A percentile compares a stretch with the other conserved stretches of the same genome.
phyloP scores from a whole-genome alignment of 2,113 vertebrate species.

The Odontesthes bonariensis region DNA sequence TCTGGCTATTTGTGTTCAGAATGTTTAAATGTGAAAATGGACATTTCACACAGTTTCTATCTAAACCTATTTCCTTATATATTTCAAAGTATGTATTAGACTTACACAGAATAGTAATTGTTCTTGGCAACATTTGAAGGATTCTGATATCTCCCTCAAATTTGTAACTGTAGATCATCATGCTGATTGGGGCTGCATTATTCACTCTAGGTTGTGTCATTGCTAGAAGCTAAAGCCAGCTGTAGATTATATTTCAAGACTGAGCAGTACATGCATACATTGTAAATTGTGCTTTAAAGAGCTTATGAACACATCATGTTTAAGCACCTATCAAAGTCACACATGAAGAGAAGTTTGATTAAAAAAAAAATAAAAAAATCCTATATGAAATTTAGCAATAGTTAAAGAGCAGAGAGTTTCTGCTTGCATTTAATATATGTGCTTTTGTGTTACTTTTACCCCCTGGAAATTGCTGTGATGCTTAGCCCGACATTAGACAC shows the following conservation, averaged over 20 bases:
- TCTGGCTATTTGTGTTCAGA: conserved; percentile 5
- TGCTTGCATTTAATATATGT: conserved; percentile 29
- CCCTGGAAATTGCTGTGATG: conserved; percentile 45
- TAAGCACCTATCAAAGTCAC: not conserved
- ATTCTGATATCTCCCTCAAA: conserved; percentile 53
- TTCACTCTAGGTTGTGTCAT: conserved; percentile 80
- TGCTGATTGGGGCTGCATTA: conserved; percentile 71
- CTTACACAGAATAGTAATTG: conserved; percentile 63
- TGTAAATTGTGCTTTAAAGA: conserved; percentile 58
- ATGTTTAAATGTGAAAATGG: conserved; percentile 32
- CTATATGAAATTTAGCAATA: conserved; percentile 18
- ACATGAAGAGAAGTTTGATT: not conserved
- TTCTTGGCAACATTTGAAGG: conserved; percentile 68
- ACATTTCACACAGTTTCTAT: not conserved
- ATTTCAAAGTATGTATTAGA: conserved; percentile 44
- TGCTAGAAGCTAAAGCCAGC: conserved; percentile 69
- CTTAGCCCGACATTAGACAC: conserved; percentile 47
- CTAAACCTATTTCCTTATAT: conserved; percentile 37
- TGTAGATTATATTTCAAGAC: conserved; percentile 73
- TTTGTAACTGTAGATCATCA: conserved; percentile 61
- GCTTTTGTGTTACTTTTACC: conserved; percentile 43
- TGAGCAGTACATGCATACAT: conserved; percentile 52
- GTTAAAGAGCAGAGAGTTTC: conserved; percentile 30
- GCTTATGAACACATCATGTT: conserved; percentile 39
- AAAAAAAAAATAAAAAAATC: too few relatives aligned